Base-by-base conservation (phyloP, 2,888 invertebrate species). In the Dasysyrphus tricinctus region DNA sequence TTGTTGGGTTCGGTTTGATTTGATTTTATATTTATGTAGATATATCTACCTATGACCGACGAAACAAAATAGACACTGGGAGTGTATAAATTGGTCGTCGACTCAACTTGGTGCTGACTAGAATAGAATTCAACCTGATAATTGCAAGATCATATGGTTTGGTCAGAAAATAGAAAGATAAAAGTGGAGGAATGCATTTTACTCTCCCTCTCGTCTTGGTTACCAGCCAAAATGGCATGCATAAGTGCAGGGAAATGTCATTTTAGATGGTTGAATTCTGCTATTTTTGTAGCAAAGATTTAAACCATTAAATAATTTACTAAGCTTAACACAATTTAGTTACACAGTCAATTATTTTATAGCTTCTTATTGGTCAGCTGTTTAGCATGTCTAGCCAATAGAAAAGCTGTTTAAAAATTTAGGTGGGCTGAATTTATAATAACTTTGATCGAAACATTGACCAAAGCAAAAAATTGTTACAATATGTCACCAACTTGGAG, bases 61-160 rank as follows among this genome's bases (percentile, higher is more conserved):
- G 61, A 42, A 29, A 63, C 44, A 42, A 63, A 49, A 39, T 56
- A 72, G 75, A 80, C 75, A 70, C 76, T 77, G 72, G 73, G 59
- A 69, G 67, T 77, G 74, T 69, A 79, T 75, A 72, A 79, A 67
- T 77, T 76, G 47, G 24, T 61, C 47, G 70, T 63, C 69, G 63
- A 69, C 29, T 39, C 73, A 54, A 44, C 61, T 42, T 61, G 42
- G n/a, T 34, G 59, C 32, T n/a, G 72, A 57, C 74, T 49, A 81
- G 78, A 86, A 86, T 82, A 78, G 78, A 81, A 79, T 67, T 49
- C 49, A 49, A 77, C 51, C 51, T 51, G 69, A 69, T 54, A 65
- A 65, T 42, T 57, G 51, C 65, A 56, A 65, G 56, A 73, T 73
- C 63, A 73, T 79, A 44, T 74, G 49, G 37, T 67, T 69, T 24